phyloP scores from a whole-genome alignment of 2,797 vertebrate species.

The Aotus griseimembra region DNA sequence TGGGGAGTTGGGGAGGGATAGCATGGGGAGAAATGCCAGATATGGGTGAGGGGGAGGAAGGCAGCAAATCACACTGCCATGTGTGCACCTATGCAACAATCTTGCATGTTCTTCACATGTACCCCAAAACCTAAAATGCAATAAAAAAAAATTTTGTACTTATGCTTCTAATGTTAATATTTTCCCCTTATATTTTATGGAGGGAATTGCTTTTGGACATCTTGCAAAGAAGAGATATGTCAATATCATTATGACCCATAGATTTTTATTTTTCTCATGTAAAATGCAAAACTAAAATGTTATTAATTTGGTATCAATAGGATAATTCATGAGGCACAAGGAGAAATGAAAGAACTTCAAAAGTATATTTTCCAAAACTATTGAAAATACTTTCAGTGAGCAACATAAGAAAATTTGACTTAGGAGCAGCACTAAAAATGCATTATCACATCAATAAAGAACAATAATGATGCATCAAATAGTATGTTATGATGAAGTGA shows the following conservation, averaged over 20 bases:
- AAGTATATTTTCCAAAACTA: background rate
- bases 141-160: background rate
- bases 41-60: no score
- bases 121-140: no score
- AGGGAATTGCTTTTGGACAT: background rate
- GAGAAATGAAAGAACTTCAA: background rate
- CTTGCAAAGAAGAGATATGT: background rate
- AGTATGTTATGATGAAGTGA: background rate
- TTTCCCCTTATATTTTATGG: background rate
- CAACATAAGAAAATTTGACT: background rate
- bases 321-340: background rate
- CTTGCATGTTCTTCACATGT: no score
- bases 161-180: background rate
- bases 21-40: no score
- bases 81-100: no score
- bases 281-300: background rate
- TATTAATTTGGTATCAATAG: background rate
- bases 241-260: background rate
- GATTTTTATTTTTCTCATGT: background rate
- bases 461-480: conserved; percentile 30
- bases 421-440: background rate
- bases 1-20: no score
- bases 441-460: conserved; percentile 29
- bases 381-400: conserved; percentile 1
- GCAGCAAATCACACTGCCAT: no score